These are phyloP conservation scores for Coryphaenoides rupestris DNA, from an alignment of 2,113 vertebrate genomes.

Conservation along the genomic window DNA sequence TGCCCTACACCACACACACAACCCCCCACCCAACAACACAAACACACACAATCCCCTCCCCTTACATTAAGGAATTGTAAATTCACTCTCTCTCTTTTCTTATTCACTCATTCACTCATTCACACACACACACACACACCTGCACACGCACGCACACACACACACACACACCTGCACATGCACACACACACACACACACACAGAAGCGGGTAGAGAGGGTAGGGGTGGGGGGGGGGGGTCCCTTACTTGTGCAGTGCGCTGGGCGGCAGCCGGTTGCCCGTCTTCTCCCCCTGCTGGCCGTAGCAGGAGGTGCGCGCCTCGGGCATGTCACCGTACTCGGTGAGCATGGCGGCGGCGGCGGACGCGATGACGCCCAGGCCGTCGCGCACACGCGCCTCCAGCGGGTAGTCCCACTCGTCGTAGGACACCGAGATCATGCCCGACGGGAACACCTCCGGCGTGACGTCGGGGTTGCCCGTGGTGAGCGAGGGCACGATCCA, in stretches of 20 bases:
- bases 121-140: no score
- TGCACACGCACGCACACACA: no score
- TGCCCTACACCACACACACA: not conserved
- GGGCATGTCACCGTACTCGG: slow-evolving; percentile 89
- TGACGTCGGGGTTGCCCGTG: slow-evolving; percentile 87
- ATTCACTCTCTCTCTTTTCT: no score
- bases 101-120: not conserved
- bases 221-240: not conserved
- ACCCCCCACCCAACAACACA: no score
- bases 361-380: slow-evolving; percentile 93
- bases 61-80: no score
- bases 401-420: slow-evolving; percentile 94
- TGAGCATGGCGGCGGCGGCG: slow-evolving; percentile 90
- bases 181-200: no score
- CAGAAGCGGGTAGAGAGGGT: no score
- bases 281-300: slow-evolving; percentile 76
- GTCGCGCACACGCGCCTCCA: slow-evolving; percentile 87
- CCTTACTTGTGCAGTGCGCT: slow-evolving; percentile 93
- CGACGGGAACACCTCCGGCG: slow-evolving; percentile 86
- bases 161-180: not conserved
- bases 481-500: slow-evolving; percentile 96
- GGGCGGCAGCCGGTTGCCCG: slow-evolving; percentile 72
- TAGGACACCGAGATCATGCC: slow-evolving; percentile 95
- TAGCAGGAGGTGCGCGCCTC: slow-evolving; percentile 93
- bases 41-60: no score